Base-by-base conservation (phyloP, 2,888 invertebrate genomes). In the Idaea dimidiata region DNA sequence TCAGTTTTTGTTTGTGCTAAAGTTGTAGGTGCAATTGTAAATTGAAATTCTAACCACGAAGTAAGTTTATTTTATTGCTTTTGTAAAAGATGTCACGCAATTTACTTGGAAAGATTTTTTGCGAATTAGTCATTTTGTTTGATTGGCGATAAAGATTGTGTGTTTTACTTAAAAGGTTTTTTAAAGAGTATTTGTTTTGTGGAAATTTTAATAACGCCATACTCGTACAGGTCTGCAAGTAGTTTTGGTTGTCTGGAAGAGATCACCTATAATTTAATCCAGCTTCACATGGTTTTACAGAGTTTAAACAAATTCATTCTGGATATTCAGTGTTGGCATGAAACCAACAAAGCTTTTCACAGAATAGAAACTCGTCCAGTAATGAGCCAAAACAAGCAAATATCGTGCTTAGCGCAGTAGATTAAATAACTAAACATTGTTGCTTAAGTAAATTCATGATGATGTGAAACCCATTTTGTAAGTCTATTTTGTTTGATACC, bases 81-180 rank as follows among this genome's bases (percentile, higher is more conserved):
- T 65, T 67, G 62, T 63, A 62, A 58, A 86, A 83, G 81, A 80
- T 86, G 83, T 87, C 83, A 84, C 82, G 83, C 79, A 79, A 78
- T 81, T 81, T 91, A 87, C 91, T 83, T 80, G 82, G 91, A 91
- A 91, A 78, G 79, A 81, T 84, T 87, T 55, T 90, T 88, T 76
- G 77, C 68, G 81, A 77, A 81, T 90, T 89, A 89, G 85, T 91
- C 90, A 91, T 82, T 76, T 81, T 77, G 73, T 72, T 72, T 75
- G 63, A 67, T 75, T 72, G 53, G 54, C 60, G 16, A 60, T 64
- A 58, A 43, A 31, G 57, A 61, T 31, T 69, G 59, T 58, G 61
- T 66, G 62, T n/a, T 67, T 66, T 62, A 58, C 56, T 54, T 63
- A 63, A 66, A 64, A 64, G 61, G 62, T 54, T 61, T 53, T n/a